phyloP scores from a whole-genome alignment of 2,113 vertebrate genomes.

The Sciurus niger region DNA sequence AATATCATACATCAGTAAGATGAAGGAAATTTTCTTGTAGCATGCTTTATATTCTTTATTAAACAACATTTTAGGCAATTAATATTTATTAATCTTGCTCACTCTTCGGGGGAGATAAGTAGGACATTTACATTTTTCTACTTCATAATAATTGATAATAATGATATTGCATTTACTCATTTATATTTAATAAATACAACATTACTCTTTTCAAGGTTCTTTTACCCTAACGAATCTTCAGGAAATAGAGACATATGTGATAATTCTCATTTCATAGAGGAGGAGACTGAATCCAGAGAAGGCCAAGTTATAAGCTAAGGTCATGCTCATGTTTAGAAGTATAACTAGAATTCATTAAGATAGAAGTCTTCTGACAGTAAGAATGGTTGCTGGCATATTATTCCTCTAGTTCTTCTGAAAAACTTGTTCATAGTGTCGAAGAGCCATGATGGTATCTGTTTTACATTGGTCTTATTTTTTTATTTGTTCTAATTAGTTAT shows the following conservation, averaged over 20 bases:
- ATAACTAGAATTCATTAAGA: neutral
- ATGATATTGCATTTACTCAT: neutral
- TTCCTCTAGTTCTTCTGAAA: neutral
- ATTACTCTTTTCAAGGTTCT: neutral
- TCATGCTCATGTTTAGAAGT: neutral
- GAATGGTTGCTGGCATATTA: neutral
- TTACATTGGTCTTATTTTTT: neutral
- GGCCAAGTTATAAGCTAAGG: neutral
- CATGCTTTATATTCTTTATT: neutral
- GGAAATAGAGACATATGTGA: neutral
- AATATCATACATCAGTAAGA: neutral
- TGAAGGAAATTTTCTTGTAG: neutral
- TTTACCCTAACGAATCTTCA: neutral
- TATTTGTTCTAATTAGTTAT: no score
- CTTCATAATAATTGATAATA: neutral
- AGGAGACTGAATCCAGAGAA: neutral
- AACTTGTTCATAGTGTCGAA: neutral
- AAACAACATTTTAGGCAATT: neutral
- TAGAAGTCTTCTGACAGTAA: neutral
- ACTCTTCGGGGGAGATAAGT: neutral
- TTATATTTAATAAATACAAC: neutral
- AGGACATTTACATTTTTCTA: conserved; percentile 8
- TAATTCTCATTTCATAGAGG: neutral
- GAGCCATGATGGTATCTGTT: neutral
- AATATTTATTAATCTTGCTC: neutral